Evolutionary conservation across 2,113 vertebrate genomes (phyloP), one percentile per base, ranked within the genome.

Genomic region (Electrona antarctica): DNA sequence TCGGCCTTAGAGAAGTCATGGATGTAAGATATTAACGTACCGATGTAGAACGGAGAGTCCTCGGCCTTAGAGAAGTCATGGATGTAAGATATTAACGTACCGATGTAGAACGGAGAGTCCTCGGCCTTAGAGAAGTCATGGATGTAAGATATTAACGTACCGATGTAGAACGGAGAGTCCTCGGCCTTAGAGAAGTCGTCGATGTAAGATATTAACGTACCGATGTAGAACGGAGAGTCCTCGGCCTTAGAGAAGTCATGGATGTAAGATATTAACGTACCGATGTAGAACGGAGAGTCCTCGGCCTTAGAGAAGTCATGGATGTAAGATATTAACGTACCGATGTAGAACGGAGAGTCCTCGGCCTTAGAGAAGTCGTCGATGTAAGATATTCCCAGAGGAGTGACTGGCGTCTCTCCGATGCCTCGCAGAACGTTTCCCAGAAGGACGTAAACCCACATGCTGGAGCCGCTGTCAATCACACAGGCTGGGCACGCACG

Each of bases 361-460:
- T 97, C 95, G 28, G 93, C 89, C 85, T 90, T 92, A 8, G 96
- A 90, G 75, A 96, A 98, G 81, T 98, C 96, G 54, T 98, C 97
- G 5, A 99, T 86, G 13, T 97, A 99, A 28, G 97, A 95, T 80
- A 99, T 92, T 28, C 97, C 97, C 60, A 98, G 69, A 0, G 96
- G 96, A 0, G 88, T 78, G 76, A 98, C 84, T 0, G 96, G 97
- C 0, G 94, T 94, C 77, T 99, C 97, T 60, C 97, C 97, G 48
- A 98, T 93, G 7, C 97, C 97, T 60, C 96, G 93, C 65, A 99
- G 78, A 67, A 95, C 66, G 45, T 98, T 98, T 8, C 96, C 97
- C 85, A 98, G 62, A 6, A 97, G 87, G 33, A 98, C 93, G 12
- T 93, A 96, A 65, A 98, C 84, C 97, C 97, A 99, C 88, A 93